Conservation (phyloP, 1,140 invertebrate species). For the Adelges cooleyi region DNA sequence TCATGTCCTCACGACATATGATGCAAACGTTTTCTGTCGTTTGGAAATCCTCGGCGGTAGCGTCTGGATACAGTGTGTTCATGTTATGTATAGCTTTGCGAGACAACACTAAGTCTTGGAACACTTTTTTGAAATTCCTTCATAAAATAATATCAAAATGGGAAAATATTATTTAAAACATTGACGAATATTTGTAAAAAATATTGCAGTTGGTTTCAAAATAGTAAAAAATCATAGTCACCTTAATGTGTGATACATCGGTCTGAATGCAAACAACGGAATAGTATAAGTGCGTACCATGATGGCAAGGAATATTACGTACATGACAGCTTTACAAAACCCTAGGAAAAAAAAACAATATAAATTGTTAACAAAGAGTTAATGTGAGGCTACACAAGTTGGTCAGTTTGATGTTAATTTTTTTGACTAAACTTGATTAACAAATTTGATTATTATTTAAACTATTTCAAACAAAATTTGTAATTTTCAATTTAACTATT, state of each 20-base stretch:
- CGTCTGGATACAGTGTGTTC: constrained; percentile 96
- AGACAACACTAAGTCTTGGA: constrained; percentile 95
- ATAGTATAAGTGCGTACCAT: constrained; percentile 97
- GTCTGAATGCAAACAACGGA: constrained; percentile 94
- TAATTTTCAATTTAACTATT: too few species aligned
- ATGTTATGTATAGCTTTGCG: constrained; percentile 92
- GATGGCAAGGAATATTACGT: constrained; percentile 85
- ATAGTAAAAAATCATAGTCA: constrained; percentile 37
- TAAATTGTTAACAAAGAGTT: too few species aligned
- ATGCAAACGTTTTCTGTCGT: constrained; percentile 97
- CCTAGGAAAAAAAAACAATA: too few species aligned
- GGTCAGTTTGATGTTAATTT: too few species aligned
- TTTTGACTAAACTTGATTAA: too few species aligned
- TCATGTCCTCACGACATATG: constrained; percentile 93
- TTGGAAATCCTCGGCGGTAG: constrained; percentile 84
- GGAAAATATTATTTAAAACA: too few species aligned
- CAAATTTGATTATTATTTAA: too few species aligned
- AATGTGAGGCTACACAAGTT: too few species aligned
- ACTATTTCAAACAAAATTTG: too few species aligned
- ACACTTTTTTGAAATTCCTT: constrained; percentile 93
- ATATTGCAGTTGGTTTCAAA: too few species aligned
- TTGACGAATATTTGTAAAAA: too few species aligned
- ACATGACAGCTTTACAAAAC: constrained; percentile 74
- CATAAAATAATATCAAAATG: constrained; percentile 33
- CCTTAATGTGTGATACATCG: constrained; percentile 97